These are phyloP conservation scores for Idaea aversata DNA, from an alignment of 2,888 invertebrate species.

Conservation along the genomic window DNA sequence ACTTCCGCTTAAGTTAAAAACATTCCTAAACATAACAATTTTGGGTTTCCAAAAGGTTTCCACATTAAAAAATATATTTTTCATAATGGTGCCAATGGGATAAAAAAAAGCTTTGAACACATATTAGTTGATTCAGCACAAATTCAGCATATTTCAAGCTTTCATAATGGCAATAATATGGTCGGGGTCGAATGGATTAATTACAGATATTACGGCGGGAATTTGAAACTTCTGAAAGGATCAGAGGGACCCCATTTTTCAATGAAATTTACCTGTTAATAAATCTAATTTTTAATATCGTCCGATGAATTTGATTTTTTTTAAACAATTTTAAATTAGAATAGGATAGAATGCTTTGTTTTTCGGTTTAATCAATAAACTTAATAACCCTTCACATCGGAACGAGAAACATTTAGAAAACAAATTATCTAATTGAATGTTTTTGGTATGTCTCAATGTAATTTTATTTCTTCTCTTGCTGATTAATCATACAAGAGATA, in stretches of 20 bases:
- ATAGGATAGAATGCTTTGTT: not conserved
- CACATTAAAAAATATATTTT: no score
- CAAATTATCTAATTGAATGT: no score
- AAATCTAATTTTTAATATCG: not conserved
- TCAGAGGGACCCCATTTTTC: constrained; percentile 1
- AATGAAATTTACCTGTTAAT: not conserved
- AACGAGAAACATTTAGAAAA: no score
- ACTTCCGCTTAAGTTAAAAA: no score
- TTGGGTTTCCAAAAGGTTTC: no score
- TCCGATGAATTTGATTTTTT: not conserved
- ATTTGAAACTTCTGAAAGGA: not conserved
- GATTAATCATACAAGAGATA: no score
- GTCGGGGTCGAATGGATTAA: not conserved
- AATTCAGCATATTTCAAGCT: not conserved
- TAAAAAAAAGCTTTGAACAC: not conserved
- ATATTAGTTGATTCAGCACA: not conserved
- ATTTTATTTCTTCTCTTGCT: no score
- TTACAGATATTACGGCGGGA: not conserved
- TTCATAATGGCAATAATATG: not conserved
- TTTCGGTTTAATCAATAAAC: no score
- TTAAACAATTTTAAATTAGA: not conserved
- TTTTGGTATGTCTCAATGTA: no score
- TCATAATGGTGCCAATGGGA: no score
- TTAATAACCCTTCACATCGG: no score
- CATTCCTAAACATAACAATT: no score